Evolutionary conservation across 2,797 vertebrate genomes (phyloP).

Genomic region (Poeciliopsis infans): DNA sequence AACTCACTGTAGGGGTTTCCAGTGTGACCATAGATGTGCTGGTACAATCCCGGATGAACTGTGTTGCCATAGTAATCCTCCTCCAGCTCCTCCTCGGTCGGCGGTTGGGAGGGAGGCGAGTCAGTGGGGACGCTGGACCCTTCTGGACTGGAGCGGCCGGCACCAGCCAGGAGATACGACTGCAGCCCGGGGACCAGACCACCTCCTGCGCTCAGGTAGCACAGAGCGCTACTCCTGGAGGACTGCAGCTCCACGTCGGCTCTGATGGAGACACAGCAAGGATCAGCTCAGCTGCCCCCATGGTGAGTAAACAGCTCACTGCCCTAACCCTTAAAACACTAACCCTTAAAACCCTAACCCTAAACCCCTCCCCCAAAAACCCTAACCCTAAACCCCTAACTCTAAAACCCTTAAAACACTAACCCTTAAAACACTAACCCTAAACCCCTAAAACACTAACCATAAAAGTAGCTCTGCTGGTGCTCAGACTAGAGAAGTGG

Average conservation of each 20-base stretch:
- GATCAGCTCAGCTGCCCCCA: too few species aligned
- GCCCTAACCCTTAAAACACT: too few species aligned
- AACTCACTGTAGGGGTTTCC: constrained; percentile 82
- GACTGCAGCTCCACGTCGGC: constrained; percentile 72
- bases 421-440: too few species aligned
- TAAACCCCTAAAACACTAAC: too few species aligned
- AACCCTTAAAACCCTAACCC: too few species aligned
- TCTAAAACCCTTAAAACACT: too few species aligned
- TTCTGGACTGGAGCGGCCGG: constrained; percentile 90
- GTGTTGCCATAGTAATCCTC: constrained; percentile 91
- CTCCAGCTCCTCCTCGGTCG: constrained; percentile 93
- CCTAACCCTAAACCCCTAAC: too few species aligned
- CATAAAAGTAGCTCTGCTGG: too few species aligned
- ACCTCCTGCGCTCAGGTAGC: constrained; percentile 78
- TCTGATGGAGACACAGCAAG: constrained; percentile 44
- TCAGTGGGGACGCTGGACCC: constrained; percentile 94
- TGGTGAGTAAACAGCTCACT: too few species aligned
- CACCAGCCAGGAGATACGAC: constrained; percentile 85
- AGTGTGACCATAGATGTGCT: constrained; percentile 90
- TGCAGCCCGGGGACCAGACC: constrained; percentile 87
- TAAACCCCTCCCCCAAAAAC: too few species aligned
- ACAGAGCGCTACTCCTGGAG: constrained; percentile 72
- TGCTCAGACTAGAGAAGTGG: too few species aligned
- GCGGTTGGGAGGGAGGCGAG: constrained; percentile 94
- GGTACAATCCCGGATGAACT: constrained; percentile 85